Percentiles rank a stretch among this genome's conserved stretches.
Evolutionary conservation across 2,797 vertebrate genomes (phyloP).

Genomic region (Stomatorhinus walkeri): DNA sequence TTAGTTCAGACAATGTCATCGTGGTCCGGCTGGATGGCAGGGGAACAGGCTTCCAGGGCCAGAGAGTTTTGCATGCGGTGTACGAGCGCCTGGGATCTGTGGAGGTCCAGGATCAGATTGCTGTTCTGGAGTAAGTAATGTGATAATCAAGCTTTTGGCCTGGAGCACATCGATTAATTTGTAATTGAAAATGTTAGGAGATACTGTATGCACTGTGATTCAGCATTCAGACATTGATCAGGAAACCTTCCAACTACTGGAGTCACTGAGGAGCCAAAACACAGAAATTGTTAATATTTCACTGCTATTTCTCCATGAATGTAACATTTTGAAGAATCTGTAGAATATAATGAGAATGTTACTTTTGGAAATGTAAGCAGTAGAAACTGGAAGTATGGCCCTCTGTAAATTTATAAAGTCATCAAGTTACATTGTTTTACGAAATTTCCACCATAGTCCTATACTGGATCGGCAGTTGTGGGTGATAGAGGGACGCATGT

Average conservation of each 20-base stretch:
- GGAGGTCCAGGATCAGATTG: slow-evolving; percentile 35
- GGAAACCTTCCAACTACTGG: neutral
- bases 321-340: neutral
- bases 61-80: slow-evolving; percentile 32
- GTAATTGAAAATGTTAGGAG: neutral
- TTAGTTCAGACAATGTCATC: slow-evolving; percentile 34
- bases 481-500: neutral
- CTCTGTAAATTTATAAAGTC: neutral
- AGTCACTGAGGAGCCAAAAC: neutral
- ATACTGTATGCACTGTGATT: neutral
- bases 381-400: neutral
- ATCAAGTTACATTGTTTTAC: neutral
- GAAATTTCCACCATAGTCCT: neutral
- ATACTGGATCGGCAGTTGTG: neutral
- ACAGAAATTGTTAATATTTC: neutral
- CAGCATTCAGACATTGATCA: neutral
- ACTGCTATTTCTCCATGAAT: neutral
- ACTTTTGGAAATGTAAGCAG: neutral
- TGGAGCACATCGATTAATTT: neutral
- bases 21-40: slow-evolving; percentile 35
- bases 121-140: slow-evolving; percentile 31
- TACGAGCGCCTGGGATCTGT: slow-evolving; percentile 32
- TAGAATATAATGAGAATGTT: neutral
- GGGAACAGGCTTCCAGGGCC: slow-evolving; percentile 36
- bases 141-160: neutral